Base-by-base conservation (phyloP, 2,888 invertebrate species). In the Aricia artaxerxes region DNA sequence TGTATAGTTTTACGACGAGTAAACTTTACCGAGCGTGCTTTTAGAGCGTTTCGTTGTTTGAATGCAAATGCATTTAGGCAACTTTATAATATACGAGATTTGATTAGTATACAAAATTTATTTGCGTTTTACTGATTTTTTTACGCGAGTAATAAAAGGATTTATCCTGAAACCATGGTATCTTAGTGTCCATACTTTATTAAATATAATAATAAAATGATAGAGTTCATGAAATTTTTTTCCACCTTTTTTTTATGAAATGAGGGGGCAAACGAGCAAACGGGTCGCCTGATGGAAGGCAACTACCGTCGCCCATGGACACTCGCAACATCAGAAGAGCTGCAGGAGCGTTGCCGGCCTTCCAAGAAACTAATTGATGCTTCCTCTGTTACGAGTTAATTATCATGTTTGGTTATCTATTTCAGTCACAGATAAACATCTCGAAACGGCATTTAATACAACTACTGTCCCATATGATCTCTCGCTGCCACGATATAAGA, bases 1-100 rank as follows among this genome's bases (percentile, higher is more conserved):
- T 76, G 9, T 76, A 76, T 76, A 57, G 31, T 76, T 76, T 76
- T 76, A 76, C 57, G 76, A 76, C 76, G 31, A 57, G 76, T 35
- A 76, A 76, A 76, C 76, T 53, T 76, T 76, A 13, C 35, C 4
- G 76, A 16, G 57, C 76, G 35, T 35, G 76, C 76, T 57, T 76
- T 76, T 76, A 53, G 31, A 53, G 35, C 53, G 24, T 53, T 35
- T 24, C 35, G 7, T 76, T 57, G 35, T 76, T 76, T 57, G 57
- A 53, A 76, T 53, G 76, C 76, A 53, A 76, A 76, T 53, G 31
- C 76, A 57, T 16, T 73, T 24, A n/a, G 35, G 73, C n/a, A 7
- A 73, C 5, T n/a, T 44, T 69, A 16, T 69, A 13, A 16, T 69
- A 35, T 69, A 69, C 38, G 13, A 69, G 35, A 69, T 69, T 69